A percentile compares a stretch with the other conserved stretches of the same genome.
These are phyloP conservation scores for Enhydra lutris DNA, from an alignment of 2,113 vertebrate species.

Conservation along the genomic window DNA sequence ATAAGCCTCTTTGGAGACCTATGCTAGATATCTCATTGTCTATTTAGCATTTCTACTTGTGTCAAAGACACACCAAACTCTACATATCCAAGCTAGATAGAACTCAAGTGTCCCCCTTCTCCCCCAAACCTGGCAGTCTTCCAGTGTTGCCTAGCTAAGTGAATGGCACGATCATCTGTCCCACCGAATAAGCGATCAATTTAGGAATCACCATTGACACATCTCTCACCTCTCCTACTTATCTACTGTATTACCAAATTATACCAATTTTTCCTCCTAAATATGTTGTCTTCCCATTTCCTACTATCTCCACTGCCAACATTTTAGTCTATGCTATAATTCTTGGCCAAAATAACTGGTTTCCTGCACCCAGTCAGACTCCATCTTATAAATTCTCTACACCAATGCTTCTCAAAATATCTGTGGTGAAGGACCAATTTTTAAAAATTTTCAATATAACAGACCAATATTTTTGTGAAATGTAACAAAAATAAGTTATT, in stretches of 20 bases:
- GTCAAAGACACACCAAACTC: background rate
- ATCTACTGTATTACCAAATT: background rate
- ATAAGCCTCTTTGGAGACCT: background rate
- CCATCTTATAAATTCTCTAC: background rate
- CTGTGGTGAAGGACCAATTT: background rate
- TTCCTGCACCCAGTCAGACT: background rate
- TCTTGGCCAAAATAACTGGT: background rate
- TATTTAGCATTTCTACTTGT: background rate
- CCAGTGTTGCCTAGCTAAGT: background rate
- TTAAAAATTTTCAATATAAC: background rate
- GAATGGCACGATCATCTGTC: background rate
- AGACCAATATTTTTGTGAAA: background rate
- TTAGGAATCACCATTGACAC: background rate
- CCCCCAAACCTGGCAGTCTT: background rate
- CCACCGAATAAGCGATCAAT: background rate
- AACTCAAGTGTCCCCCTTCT: background rate
- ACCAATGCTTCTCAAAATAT: background rate
- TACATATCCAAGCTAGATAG: background rate
- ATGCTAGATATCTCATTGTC: background rate
- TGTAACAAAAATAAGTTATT: conserved; percentile 8
- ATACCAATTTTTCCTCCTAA: background rate
- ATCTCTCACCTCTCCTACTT: background rate
- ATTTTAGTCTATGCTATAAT: background rate
- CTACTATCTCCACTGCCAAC: background rate
- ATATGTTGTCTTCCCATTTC: background rate